Evolutionary conservation across 1,140 invertebrate species (phyloP).

Genomic region (Forficula auricularia): DNA sequence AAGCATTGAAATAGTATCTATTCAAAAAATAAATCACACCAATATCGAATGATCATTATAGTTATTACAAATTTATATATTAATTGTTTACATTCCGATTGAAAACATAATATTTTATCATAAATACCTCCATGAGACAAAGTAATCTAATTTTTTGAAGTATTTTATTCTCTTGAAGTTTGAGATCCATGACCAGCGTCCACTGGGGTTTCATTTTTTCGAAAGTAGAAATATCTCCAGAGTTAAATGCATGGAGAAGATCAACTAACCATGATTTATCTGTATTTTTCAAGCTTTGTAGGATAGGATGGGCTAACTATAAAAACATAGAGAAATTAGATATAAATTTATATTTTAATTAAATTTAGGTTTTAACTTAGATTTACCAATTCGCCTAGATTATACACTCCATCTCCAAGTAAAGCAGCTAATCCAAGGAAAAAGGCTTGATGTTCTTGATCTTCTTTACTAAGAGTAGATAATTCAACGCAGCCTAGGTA

Average conservation of each 20-base stretch:
- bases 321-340: slow-evolving; percentile 12
- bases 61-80: neutral
- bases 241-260: slow-evolving; percentile 80
- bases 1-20: too few species aligned
- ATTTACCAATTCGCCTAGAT: slow-evolving; percentile 82
- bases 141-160: slow-evolving; percentile 85
- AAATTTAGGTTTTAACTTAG: too few species aligned
- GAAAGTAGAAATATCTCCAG: slow-evolving; percentile 74
- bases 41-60: neutral
- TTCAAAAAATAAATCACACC: neutral
- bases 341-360: neutral
- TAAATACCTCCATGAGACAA: slow-evolving; percentile 82
- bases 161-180: slow-evolving; percentile 64
- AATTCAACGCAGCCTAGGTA: slow-evolving; percentile 86
- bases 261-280: slow-evolving; percentile 78
- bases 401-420: slow-evolving; percentile 89
- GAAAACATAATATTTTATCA: neutral
- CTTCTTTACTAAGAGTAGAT: slow-evolving; percentile 39
- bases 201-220: slow-evolving; percentile 65
- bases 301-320: slow-evolving; percentile 79
- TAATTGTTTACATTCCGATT: neutral
- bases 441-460: slow-evolving; percentile 71
- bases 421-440: slow-evolving; percentile 85
- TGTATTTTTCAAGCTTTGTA: slow-evolving; percentile 67
- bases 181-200: slow-evolving; percentile 70